Evolutionary conservation across 2,888 invertebrate species (phyloP).

Genomic region (Sphaerophoria rueppellii): DNA sequence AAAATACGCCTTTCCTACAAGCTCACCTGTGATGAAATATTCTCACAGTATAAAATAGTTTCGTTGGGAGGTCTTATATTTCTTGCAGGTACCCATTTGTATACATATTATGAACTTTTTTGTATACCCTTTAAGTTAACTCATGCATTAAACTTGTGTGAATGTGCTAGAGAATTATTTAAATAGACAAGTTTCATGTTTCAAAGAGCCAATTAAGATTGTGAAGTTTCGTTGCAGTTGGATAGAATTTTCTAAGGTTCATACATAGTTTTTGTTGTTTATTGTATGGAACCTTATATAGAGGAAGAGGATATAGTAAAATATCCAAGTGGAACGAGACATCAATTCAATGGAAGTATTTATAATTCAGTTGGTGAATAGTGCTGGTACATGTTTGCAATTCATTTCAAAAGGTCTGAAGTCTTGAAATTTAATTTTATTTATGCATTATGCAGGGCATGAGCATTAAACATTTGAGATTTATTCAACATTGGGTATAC

Average conservation of each 20-base stretch:
- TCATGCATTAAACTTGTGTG: slow-evolving; percentile 35
- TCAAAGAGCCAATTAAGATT: slow-evolving; percentile 38
- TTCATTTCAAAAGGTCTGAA: too few relatives aligned
- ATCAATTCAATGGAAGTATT: too few relatives aligned
- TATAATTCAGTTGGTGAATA: too few relatives aligned
- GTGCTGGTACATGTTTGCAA: too few relatives aligned
- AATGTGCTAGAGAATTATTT: slow-evolving; percentile 17
- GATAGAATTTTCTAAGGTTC: slow-evolving; percentile 16
- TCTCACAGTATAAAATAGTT: not conserved
- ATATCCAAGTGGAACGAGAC: too few relatives aligned
- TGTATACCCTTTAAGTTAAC: slow-evolving; percentile 1
- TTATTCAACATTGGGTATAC: too few relatives aligned
- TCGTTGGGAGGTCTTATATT: not conserved
- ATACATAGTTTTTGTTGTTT: too few relatives aligned
- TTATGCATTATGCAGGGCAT: too few relatives aligned
- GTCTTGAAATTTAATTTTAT: too few relatives aligned
- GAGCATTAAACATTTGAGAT: too few relatives aligned
- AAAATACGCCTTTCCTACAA: not conserved
- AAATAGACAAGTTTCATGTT: slow-evolving; percentile 34
- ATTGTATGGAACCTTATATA: too few relatives aligned
- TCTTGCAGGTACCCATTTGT: not conserved
- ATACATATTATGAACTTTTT: slow-evolving; percentile 1
- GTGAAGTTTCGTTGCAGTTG: slow-evolving; percentile 24
- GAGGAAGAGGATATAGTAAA: too few relatives aligned
- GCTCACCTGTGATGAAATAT: not conserved